Conservation (phyloP, 1,140 invertebrate species). For the Oreohelix idahoensis region DNA sequence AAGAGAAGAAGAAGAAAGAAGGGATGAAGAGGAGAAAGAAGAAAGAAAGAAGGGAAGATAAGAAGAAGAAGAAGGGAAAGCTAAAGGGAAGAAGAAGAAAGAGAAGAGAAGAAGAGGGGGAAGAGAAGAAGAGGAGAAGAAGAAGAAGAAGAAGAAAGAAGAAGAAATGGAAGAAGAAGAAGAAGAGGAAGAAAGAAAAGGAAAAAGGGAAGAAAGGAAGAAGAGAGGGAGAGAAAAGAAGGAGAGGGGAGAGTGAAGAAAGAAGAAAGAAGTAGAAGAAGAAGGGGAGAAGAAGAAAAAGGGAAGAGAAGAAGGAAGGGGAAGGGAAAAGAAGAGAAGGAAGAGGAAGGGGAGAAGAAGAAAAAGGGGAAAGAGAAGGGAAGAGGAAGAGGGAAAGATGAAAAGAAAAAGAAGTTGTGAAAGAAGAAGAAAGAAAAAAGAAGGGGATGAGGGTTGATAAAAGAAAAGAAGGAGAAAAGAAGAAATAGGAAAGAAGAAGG, state of each 20-base stretch:
- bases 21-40: background rate
- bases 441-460: background rate
- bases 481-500: background rate
- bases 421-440: background rate
- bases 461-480: background rate
- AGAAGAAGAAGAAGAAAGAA: background rate
- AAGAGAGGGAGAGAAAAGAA: background rate
- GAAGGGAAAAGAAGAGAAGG: background rate
- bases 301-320: background rate
- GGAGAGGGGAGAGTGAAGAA: background rate
- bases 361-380: background rate
- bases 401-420: too few species aligned
- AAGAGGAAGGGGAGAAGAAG: background rate
- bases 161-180: background rate
- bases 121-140: background rate
- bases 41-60: background rate
- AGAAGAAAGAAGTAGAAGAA: background rate
- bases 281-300: background rate
- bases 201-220: background rate
- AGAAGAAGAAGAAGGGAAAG: background rate
- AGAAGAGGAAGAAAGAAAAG: background rate
- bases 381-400: background rate
- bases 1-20: too few species aligned
- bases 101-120: background rate
- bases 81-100: background rate